Percentiles rank a stretch among this genome's conserved stretches.
Conservation (phyloP, 2,797 vertebrate species). For the Kryptolebias ocellatus region DNA sequence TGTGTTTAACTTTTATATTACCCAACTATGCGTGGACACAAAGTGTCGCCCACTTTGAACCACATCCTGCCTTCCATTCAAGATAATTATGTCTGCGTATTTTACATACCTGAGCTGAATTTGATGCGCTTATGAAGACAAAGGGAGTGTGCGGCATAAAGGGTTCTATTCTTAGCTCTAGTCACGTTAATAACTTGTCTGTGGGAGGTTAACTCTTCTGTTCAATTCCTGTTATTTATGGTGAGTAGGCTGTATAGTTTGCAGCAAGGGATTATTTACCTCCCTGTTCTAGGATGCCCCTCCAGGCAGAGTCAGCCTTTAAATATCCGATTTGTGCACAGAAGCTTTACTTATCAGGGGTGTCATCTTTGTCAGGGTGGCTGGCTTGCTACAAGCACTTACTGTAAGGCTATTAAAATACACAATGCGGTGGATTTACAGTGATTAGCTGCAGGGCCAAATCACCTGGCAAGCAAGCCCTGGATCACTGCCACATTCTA, state of each 20-base stretch:
- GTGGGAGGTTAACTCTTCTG: conserved; percentile 53
- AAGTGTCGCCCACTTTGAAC: conserved; percentile 1
- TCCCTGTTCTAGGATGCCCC: conserved; percentile 51
- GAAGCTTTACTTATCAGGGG: conserved; percentile 59
- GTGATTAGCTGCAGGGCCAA: conserved; percentile 49
- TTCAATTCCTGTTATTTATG: conserved; percentile 73
- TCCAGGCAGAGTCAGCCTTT: conserved; percentile 55
- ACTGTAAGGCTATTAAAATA: conserved; percentile 73
- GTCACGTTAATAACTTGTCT: conserved; percentile 65
- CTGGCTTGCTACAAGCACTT: conserved; percentile 69
- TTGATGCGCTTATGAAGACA: conserved; percentile 34
- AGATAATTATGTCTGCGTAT: conserved; percentile 62
- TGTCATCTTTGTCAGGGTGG: conserved; percentile 58
- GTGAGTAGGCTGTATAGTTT: conserved; percentile 56
- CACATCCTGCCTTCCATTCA: conserved; percentile 46
- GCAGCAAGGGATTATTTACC: conserved; percentile 66
- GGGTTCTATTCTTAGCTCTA: conserved; percentile 52
- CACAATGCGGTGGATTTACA: conserved; percentile 71
- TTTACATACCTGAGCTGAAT: conserved; percentile 58
- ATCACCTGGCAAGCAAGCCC: conserved; percentile 79
- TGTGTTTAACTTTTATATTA: conserved; percentile 21
- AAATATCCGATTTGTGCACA: conserved; percentile 72
- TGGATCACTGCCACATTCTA: conserved; percentile 59
- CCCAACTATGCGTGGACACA: background rate
- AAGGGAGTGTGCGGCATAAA: conserved; percentile 18